Conservation (phyloP, 2,888 invertebrate genomes). For the Acanthosepion esculentum region DNA sequence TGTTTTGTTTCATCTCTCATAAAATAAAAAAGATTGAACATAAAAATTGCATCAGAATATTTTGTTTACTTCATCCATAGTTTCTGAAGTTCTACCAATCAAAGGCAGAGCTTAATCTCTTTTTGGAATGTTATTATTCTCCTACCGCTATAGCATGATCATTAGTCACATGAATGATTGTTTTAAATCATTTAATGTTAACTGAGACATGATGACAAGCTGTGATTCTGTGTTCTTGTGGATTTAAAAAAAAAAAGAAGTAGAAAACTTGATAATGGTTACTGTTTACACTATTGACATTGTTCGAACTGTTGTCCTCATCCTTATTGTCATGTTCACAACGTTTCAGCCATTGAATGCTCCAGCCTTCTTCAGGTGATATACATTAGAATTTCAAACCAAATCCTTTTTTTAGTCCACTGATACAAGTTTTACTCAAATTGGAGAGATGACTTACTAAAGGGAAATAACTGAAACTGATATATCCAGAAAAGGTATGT, state of each 20-base stretch:
- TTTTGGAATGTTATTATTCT: background rate
- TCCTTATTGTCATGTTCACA: too few species aligned
- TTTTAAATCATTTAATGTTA: background rate
- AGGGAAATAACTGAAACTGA: too few species aligned
- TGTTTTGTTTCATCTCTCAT: background rate
- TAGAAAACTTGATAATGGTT: background rate
- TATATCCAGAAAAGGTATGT: too few species aligned
- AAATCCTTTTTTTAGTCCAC: too few species aligned
- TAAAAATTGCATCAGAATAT: background rate
- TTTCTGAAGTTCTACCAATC: background rate
- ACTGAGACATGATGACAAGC: constrained; percentile 33
- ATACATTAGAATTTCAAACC: too few species aligned
- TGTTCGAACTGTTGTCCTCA: too few species aligned
- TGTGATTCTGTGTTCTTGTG: background rate
- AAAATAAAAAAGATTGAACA: background rate
- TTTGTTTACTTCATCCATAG: background rate
- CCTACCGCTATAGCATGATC: background rate
- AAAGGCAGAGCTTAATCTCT: background rate
- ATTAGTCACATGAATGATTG: background rate
- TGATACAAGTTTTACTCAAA: too few species aligned
- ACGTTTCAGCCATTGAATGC: too few species aligned
- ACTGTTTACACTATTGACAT: background rate
- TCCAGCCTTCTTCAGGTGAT: too few species aligned
- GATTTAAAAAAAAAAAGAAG: background rate
- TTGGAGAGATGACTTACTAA: too few species aligned